phyloP scores from a whole-genome alignment of 2,888 invertebrate genomes.

The Andricus curvator region DNA sequence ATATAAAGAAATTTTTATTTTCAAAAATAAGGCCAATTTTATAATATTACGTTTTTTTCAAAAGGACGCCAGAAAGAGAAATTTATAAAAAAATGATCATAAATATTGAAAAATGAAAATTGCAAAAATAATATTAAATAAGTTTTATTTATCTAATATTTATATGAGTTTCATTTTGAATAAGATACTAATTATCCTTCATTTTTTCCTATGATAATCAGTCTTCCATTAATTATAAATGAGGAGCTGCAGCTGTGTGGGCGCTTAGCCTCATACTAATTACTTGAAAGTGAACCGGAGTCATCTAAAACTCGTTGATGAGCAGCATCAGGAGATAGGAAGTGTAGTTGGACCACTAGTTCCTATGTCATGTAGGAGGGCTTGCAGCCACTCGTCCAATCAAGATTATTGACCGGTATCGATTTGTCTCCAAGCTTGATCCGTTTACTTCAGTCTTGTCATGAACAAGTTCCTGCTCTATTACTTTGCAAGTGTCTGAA shows the following conservation, averaged over 20 bases:
- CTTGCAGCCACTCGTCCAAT: conserved; percentile 13
- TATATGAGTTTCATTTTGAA: too few relatives aligned
- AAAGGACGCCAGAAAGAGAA: too few relatives aligned
- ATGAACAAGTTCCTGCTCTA: neutral
- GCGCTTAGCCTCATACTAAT: neutral
- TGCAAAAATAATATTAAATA: too few relatives aligned
- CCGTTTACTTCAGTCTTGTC: neutral
- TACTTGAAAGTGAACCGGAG: conserved; percentile 9
- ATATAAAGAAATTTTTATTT: too few relatives aligned
- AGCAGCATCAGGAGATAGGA: neutral
- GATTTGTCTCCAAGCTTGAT: neutral
- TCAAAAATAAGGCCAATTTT: too few relatives aligned
- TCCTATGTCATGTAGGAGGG: neutral
- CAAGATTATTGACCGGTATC: neutral
- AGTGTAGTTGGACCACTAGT: neutral
- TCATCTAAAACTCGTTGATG: conserved; percentile 23
- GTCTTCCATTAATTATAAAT: conserved; percentile 14
- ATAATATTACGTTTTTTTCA: too few relatives aligned
- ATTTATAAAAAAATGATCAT: too few relatives aligned
- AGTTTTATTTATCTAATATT: too few relatives aligned
- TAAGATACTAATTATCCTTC: neutral
- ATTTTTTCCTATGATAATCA: neutral
- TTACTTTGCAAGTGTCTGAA: neutral
- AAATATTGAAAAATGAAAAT: too few relatives aligned
- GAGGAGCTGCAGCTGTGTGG: neutral